These are phyloP conservation scores for Plemyria rubiginata DNA, from an alignment of 2,888 invertebrate genomes.

Conservation along the genomic window DNA sequence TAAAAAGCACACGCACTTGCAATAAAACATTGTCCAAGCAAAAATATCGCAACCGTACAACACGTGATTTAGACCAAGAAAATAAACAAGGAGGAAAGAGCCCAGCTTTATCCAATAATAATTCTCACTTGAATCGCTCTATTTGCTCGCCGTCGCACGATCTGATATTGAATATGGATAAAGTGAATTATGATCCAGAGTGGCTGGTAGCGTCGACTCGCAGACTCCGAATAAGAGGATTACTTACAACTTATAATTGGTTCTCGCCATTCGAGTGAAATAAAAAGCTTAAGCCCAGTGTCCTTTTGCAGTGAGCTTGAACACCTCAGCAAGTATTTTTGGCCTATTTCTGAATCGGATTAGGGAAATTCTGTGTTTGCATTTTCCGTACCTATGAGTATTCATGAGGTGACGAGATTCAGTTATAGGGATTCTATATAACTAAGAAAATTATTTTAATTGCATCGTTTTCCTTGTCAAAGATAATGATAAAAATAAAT, in stretches of 20 bases:
- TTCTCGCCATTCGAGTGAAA: slow-evolving; percentile 75
- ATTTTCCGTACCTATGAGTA: slow-evolving; percentile 18
- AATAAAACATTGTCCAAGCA: slow-evolving; percentile 49
- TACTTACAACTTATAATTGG: slow-evolving; percentile 83
- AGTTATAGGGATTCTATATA: slow-evolving; percentile 7
- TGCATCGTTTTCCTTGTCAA: not conserved
- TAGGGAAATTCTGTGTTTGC: slow-evolving; percentile 33
- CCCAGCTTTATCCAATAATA: slow-evolving; percentile 81
- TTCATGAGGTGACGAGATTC: slow-evolving; percentile 14
- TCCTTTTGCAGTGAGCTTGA: slow-evolving; percentile 51
- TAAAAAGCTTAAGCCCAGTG: slow-evolving; percentile 61
- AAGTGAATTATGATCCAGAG: slow-evolving; percentile 80
- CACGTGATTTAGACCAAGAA: slow-evolving; percentile 75
- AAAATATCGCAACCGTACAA: slow-evolving; percentile 67
- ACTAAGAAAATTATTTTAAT: not conserved
- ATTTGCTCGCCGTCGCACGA: slow-evolving; percentile 80
- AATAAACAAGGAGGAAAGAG: slow-evolving; percentile 75
- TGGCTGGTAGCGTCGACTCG: slow-evolving; percentile 73
- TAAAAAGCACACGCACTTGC: no score
- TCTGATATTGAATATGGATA: slow-evolving; percentile 84
- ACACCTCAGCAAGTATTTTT: slow-evolving; percentile 60
- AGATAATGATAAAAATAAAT: not conserved
- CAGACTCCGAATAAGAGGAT: slow-evolving; percentile 76
- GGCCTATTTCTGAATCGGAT: slow-evolving; percentile 55
- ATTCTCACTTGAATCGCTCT: slow-evolving; percentile 82